Conservation (phyloP, 2,797 vertebrate genomes). For the Netta rufina region DNA sequence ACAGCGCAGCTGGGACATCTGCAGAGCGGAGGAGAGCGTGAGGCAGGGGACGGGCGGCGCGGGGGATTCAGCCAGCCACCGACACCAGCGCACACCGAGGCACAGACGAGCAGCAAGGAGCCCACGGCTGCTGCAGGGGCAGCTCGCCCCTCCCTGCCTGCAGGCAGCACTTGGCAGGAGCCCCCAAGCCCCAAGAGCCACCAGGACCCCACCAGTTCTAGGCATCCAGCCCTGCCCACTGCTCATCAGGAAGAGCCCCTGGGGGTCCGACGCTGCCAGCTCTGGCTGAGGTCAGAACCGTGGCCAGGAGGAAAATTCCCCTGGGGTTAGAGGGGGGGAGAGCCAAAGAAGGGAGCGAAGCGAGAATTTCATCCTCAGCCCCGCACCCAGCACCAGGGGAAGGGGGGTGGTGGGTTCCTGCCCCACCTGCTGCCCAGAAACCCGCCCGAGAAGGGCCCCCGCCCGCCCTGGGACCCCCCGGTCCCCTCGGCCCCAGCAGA, state of each 20-base stretch:
- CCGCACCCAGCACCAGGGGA: fast-evolving
- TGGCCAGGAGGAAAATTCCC: background rate
- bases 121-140: background rate
- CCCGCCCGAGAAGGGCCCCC: fast-evolving
- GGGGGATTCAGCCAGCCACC: background rate
- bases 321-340: fast-evolving
- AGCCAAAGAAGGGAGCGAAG: too few relatives aligned
- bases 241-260: background rate
- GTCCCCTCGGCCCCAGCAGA: background rate
- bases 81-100: background rate
- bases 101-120: background rate
- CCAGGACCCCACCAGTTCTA: background rate
- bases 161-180: fast-evolving
- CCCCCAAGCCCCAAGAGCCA: background rate
- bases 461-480: fast-evolving
- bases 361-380: fast-evolving
- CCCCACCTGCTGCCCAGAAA: fast-evolving
- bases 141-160: background rate
- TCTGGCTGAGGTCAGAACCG: fast-evolving
- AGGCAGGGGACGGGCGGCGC: background rate
- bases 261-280: too few relatives aligned
- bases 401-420: background rate
- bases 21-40: background rate
- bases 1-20: conserved; percentile 96
- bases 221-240: too few relatives aligned